These are phyloP conservation scores for Rhyzopertha dominica DNA, from an alignment of 1,140 invertebrate genomes.

Conservation along the genomic window DNA sequence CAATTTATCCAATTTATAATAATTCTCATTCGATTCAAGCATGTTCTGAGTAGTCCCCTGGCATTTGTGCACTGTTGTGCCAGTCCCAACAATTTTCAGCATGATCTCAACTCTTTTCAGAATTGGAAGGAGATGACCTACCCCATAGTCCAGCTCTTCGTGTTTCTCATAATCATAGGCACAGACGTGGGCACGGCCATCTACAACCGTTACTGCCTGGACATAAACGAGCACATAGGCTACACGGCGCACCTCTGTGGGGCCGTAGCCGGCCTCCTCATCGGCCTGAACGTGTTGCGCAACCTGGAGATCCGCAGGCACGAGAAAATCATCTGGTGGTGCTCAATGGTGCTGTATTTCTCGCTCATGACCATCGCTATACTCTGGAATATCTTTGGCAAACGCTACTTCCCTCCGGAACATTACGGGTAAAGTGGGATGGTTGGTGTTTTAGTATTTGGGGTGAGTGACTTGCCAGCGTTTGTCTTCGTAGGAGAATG, in stretches of 20 bases:
- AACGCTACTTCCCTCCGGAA: slow-evolving; percentile 22
- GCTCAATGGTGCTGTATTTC: slow-evolving; percentile 68
- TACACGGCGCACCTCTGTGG: slow-evolving; percentile 88
- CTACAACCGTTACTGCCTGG: slow-evolving; percentile 68
- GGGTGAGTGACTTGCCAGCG: neutral
- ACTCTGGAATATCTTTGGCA: slow-evolving; percentile 25
- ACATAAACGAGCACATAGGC: slow-evolving; percentile 66
- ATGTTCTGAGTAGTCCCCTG: too few species aligned
- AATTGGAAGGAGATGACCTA: slow-evolving; percentile 93
- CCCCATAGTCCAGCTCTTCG: slow-evolving; percentile 70
- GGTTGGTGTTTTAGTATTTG: neutral
- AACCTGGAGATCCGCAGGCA: slow-evolving; percentile 83
- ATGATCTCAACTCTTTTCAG: too few species aligned
- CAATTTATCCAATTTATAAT: too few species aligned
- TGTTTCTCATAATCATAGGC: slow-evolving; percentile 66
- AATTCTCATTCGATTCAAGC: too few species aligned
- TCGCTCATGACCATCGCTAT: slow-evolving; percentile 61
- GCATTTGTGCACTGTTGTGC: too few species aligned
- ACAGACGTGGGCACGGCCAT: slow-evolving; percentile 75
- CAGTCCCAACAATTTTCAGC: too few species aligned
- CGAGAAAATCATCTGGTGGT: slow-evolving; percentile 83
- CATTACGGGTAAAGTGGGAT: neutral
- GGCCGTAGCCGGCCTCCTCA: slow-evolving; percentile 74
- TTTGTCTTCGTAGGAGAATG: slow-evolving; percentile 43
- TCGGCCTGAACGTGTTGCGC: slow-evolving; percentile 85